Conservation (phyloP, 2,113 vertebrate species). For the Willisornis vidua region DNA sequence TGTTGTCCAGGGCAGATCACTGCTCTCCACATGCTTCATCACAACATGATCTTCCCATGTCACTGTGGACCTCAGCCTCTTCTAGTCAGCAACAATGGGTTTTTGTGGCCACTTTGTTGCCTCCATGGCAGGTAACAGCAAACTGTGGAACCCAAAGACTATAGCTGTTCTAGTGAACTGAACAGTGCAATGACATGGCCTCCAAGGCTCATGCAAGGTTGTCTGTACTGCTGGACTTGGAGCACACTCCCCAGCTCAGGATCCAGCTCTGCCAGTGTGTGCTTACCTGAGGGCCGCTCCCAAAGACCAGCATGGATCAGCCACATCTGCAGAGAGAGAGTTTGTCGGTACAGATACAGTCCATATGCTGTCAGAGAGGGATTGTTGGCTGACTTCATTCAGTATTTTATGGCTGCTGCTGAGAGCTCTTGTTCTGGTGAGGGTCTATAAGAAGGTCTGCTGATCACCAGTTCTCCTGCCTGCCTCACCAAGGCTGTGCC, state of each 20-base stretch:
- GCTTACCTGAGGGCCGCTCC: background rate
- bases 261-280: background rate
- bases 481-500: background rate
- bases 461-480: background rate
- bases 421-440: background rate
- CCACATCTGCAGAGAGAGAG: background rate
- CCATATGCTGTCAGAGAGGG: background rate
- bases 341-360: fast-evolving
- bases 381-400: background rate
- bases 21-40: background rate
- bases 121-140: background rate
- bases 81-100: background rate
- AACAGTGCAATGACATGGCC: background rate
- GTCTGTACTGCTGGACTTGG: background rate
- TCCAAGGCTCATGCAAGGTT: background rate
- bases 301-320: background rate
- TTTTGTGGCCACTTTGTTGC: background rate
- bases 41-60: fast-evolving
- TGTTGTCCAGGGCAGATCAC: background rate
- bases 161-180: background rate
- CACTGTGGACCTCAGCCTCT: background rate
- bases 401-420: background rate
- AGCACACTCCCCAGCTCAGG: fast-evolving
- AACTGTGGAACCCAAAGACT: background rate
- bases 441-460: background rate